Conservation (phyloP, 2,797 vertebrate species). For the Epinephelus coioides region DNA sequence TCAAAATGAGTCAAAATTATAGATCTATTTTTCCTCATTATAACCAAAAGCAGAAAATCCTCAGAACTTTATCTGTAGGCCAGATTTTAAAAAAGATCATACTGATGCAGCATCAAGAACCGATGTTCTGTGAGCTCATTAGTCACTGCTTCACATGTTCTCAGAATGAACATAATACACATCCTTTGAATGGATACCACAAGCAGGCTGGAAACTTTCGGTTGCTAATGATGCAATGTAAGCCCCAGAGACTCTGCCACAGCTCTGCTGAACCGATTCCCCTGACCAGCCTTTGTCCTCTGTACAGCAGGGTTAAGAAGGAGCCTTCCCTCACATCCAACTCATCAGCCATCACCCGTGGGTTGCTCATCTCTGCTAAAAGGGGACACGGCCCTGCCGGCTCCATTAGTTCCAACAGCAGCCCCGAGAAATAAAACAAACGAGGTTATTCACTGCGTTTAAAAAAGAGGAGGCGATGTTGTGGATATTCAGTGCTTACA, state of each 20-base stretch:
- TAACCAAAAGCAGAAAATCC: background rate
- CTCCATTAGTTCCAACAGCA: constrained; percentile 63
- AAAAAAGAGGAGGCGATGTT: constrained; percentile 19
- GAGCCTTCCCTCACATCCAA: constrained; percentile 34
- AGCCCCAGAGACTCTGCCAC: background rate
- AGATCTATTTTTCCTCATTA: background rate
- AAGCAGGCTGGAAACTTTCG: background rate
- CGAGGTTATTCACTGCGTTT: constrained; percentile 45
- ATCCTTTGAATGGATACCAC: background rate
- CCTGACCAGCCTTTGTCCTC: constrained; percentile 39
- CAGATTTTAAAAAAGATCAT: background rate
- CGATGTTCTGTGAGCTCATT: constrained; percentile 22
- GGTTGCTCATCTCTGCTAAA: constrained; percentile 66
- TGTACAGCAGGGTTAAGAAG: constrained; percentile 40
- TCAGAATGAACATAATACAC: background rate
- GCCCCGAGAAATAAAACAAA: constrained; percentile 62
- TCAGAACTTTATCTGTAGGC: background rate
- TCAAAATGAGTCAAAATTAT: background rate
- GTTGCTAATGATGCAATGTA: background rate
- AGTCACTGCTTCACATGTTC: constrained; percentile 25
- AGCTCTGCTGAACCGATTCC: constrained; percentile 12
- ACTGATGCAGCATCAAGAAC: background rate
- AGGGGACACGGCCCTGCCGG: constrained; percentile 59
- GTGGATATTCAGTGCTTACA: constrained; percentile 54
- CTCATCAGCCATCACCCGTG: constrained; percentile 47